These are phyloP conservation scores for Podargus strigoides DNA, from an alignment of 2,797 vertebrate species.

Conservation along the genomic window DNA sequence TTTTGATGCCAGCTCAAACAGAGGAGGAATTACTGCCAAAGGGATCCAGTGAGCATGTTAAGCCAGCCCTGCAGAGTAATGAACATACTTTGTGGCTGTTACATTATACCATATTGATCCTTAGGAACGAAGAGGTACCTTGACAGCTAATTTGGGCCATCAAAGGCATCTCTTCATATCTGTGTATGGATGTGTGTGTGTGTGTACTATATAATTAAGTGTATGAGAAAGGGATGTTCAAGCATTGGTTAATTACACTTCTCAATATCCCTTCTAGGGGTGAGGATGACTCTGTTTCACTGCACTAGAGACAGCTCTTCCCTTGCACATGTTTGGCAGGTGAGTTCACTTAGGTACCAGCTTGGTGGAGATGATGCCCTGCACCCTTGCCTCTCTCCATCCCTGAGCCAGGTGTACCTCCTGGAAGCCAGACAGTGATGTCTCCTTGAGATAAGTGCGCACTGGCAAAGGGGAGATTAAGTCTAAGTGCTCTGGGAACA, in stretches of 20 bases:
- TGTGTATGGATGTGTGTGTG: background rate
- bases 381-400: background rate
- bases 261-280: background rate
- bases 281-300: background rate
- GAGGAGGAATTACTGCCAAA: slow-evolving; percentile 49
- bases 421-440: background rate
- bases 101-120: slow-evolving; percentile 15
- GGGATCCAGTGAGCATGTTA: slow-evolving; percentile 33
- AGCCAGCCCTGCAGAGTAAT: slow-evolving; percentile 40
- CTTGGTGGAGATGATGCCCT: background rate
- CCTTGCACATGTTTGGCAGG: background rate
- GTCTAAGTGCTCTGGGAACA: background rate
- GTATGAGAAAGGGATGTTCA: background rate
- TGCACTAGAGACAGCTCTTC: background rate
- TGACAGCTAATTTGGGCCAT: background rate
- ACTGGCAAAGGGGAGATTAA: background rate
- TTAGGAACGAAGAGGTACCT: background rate
- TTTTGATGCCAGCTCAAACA: slow-evolving; percentile 50
- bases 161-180: background rate
- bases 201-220: background rate
- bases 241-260: background rate
- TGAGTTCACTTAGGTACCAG: background rate
- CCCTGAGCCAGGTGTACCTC: background rate
- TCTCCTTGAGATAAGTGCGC: accelerated
- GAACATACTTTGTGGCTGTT: slow-evolving; percentile 12